phyloP scores from a whole-genome alignment of 2,888 invertebrate species.

The Pseudoips prasinana region DNA sequence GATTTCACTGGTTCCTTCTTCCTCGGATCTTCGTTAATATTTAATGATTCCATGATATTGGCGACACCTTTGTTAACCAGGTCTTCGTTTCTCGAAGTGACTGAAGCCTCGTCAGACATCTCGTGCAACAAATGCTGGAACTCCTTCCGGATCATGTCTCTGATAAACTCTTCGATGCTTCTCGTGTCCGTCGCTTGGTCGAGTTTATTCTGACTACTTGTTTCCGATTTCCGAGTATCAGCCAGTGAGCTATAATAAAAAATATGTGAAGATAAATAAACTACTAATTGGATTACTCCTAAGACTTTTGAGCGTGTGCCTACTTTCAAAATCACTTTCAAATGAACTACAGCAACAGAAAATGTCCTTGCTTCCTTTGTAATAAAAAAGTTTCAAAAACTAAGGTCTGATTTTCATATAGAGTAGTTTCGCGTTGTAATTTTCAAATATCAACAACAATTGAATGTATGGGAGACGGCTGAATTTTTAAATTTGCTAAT shows the following conservation, averaged over 20 bases:
- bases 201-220: conserved; percentile 29
- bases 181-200: conserved; percentile 70
- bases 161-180: conserved; percentile 69
- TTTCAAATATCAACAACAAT: no score
- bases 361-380: no score
- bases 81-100: conserved; percentile 47
- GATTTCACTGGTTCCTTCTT: conserved; percentile 53
- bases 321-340: no score
- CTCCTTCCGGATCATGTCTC: conserved; percentile 66
- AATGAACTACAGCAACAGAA: no score
- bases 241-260: conserved; percentile 26
- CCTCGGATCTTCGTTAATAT: conserved; percentile 35
- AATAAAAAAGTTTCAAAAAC: no score
- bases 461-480: no score
- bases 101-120: conserved; percentile 49
- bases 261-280: neutral
- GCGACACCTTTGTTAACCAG: conserved; percentile 59
- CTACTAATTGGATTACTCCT: no score
- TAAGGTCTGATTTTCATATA: no score
- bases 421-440: no score
- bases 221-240: conserved; percentile 31
- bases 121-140: conserved; percentile 61
- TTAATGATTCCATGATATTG: conserved; percentile 59
- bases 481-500: no score
- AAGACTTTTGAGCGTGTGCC: no score